phyloP scores from a whole-genome alignment of 53 echinoderm and acorn worm genomes.

The Paelopatides confundens region DNA sequence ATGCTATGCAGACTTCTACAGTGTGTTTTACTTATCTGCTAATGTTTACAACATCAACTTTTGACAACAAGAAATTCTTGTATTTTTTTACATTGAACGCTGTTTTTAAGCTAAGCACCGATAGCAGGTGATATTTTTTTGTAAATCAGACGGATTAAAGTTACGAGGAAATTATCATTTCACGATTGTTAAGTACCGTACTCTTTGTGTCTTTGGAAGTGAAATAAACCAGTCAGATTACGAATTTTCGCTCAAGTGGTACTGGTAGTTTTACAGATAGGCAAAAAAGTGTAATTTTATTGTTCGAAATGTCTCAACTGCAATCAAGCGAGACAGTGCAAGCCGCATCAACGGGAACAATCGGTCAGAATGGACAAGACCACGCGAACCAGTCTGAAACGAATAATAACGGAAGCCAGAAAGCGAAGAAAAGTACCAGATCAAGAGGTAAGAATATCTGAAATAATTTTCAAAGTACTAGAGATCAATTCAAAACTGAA shows the following conservation, averaged over 20 bases:
- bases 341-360: conserved; percentile 18
- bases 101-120: no score
- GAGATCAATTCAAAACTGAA: no score
- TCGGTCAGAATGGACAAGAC: conserved; percentile 7
- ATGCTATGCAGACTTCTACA: neutral
- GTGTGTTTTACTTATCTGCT: conserved; percentile 1
- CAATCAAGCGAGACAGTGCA: conserved; percentile 29
- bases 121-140: no score
- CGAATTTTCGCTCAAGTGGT: conserved; percentile 28
- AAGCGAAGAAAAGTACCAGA: conserved; percentile 18
- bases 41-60: neutral
- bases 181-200: no score
- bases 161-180: no score
- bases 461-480: no score
- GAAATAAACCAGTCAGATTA: neutral
- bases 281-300: neutral
- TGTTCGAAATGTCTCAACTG: conserved; percentile 15
- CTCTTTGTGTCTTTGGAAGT: no score
- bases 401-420: conserved; percentile 36
- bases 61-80: no score
- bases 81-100: neutral
- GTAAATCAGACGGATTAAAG: no score
- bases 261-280: neutral
- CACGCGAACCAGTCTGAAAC: neutral
- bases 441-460: conserved; percentile 5